Evolutionary conservation across 1,140 invertebrate genomes (phyloP).

Genomic region (Kradibia gibbosae): DNA sequence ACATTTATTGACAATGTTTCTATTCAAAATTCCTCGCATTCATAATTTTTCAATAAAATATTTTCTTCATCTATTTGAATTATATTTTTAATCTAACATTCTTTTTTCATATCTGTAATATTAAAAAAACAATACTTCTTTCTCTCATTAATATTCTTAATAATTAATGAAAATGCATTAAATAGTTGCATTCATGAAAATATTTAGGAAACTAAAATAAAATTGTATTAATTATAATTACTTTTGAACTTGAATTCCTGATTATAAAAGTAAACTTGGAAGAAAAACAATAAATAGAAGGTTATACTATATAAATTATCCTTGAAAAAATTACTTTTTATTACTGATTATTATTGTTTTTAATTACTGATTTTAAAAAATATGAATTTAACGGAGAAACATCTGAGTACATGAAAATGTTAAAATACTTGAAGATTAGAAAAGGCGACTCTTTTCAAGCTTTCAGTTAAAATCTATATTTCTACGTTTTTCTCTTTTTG

Average conservation of each 20-base stretch:
- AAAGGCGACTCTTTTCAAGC: slow-evolving; percentile 12
- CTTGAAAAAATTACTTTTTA: too few species aligned
- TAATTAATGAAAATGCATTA: too few species aligned
- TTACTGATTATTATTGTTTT: too few species aligned
- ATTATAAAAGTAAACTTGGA: neutral
- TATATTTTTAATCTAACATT: neutral
- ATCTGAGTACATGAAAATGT: neutral
- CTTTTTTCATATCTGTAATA: neutral
- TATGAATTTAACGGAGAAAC: neutral
- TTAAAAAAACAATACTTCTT: neutral
- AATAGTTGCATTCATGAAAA: too few species aligned
- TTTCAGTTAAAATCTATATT: neutral
- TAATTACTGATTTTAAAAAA: neutral
- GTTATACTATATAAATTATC: neutral
- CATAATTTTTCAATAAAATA: neutral
- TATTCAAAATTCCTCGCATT: neutral
- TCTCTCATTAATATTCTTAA: neutral
- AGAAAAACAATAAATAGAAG: neutral
- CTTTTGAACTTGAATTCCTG: neutral
- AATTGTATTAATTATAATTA: neutral
- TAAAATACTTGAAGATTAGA: slow-evolving; percentile 30
- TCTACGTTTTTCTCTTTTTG: neutral
- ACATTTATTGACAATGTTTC: slow-evolving; percentile 36
- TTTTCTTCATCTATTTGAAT: neutral
- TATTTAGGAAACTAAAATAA: too few species aligned